These are phyloP conservation scores for Synergus umbraculus DNA, from an alignment of 2,888 invertebrate species.

Conservation along the genomic window DNA sequence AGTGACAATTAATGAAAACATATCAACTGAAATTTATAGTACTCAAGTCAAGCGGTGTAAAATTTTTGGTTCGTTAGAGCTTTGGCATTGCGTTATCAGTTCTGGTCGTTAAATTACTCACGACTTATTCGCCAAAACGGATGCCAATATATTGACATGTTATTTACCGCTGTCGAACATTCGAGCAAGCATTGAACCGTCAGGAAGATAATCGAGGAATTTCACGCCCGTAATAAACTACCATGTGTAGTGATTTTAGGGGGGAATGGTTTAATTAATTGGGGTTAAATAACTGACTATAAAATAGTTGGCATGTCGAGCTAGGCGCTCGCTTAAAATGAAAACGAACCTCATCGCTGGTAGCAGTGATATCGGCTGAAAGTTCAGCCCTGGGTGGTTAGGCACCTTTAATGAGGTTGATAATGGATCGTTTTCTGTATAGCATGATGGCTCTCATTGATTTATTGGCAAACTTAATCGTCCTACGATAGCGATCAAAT, in stretches of 20 bases:
- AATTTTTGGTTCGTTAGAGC: slow-evolving; percentile 9
- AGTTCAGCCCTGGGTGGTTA: slow-evolving; percentile 47
- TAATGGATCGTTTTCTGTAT: slow-evolving; percentile 64
- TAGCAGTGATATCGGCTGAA: slow-evolving; percentile 48
- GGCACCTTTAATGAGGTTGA: slow-evolving; percentile 68
- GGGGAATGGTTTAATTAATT: slow-evolving; percentile 60
- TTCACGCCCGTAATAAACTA: slow-evolving; percentile 53
- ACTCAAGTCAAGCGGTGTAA: too few species aligned
- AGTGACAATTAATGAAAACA: too few species aligned
- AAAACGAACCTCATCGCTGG: slow-evolving; percentile 46
- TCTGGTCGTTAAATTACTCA: slow-evolving; percentile 24
- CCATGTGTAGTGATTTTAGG: slow-evolving; percentile 11
- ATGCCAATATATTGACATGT: slow-evolving; percentile 35
- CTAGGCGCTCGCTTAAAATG: slow-evolving; percentile 40
- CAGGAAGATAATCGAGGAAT: slow-evolving; percentile 45
- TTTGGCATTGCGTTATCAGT: slow-evolving; percentile 30
- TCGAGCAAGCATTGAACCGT: slow-evolving; percentile 34
- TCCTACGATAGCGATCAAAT: slow-evolving; percentile 18
- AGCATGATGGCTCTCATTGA: slow-evolving; percentile 58
- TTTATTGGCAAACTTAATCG: slow-evolving; percentile 62
- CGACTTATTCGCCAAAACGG: slow-evolving; percentile 16
- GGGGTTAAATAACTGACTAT: slow-evolving; percentile 62
- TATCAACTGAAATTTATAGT: too few species aligned
- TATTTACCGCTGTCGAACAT: slow-evolving; percentile 25
- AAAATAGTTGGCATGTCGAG: slow-evolving; percentile 63